phyloP scores from a whole-genome alignment of 2,113 vertebrate species.

The Ciconia maguari region DNA sequence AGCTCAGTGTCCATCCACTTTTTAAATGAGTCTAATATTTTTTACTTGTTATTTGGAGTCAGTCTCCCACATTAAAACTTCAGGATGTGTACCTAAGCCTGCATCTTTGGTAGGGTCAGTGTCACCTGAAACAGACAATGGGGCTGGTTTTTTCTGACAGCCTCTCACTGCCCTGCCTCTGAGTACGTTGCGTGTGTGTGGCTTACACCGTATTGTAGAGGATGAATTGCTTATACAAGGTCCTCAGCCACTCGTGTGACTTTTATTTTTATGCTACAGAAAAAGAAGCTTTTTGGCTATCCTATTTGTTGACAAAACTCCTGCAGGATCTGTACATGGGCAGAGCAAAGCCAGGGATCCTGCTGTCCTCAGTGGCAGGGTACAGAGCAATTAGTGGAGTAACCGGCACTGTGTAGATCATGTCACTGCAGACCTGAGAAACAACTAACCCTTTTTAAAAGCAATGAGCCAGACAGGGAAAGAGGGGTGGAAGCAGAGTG shows the following conservation, averaged over 20 bases:
- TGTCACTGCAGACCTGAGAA: not conserved
- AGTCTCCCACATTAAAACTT: not conserved
- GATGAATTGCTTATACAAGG: not conserved
- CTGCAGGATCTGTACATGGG: not conserved
- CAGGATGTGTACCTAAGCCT: not conserved
- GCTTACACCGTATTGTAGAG: not conserved
- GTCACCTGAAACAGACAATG: not conserved
- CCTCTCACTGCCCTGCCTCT: not conserved
- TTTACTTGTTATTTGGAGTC: not conserved
- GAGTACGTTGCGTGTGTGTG: fast-evolving
- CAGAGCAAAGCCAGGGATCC: not conserved
- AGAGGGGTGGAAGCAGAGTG: not conserved
- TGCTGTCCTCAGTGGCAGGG: not conserved
- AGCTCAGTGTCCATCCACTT: not conserved
- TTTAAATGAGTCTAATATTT: not conserved
- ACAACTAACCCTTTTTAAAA: not conserved
- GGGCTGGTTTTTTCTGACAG: not conserved
- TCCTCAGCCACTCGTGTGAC: not conserved
- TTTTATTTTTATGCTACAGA: not conserved
- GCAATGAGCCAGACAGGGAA: not conserved
- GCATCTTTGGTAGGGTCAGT: not conserved
- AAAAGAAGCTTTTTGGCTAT: not conserved
- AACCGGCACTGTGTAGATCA: not conserved
- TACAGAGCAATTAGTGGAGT: not conserved
- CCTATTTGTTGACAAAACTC: not conserved